These are phyloP conservation scores for Marisa cornuarietis DNA, from an alignment of 1,140 invertebrate genomes.

Conservation along the genomic window DNA sequence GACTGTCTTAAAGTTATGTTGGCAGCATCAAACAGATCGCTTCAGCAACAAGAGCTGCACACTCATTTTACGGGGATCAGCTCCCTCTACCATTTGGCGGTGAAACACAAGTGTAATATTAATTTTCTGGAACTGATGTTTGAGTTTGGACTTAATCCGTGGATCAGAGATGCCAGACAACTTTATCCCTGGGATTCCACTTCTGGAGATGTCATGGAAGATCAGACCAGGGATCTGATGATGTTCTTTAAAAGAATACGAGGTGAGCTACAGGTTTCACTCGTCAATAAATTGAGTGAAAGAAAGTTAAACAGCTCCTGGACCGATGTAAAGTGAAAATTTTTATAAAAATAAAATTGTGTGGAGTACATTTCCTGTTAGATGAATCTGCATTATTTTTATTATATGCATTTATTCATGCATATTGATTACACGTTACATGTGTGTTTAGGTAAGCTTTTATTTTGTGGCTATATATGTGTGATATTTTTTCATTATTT, in stretches of 20 bases:
- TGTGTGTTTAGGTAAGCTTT: no score
- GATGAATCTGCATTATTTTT: no score
- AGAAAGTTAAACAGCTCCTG: no score
- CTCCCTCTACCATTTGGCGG: conserved; percentile 25
- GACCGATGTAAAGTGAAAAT: no score
- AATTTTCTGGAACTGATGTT: conserved; percentile 24
- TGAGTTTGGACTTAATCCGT: conserved; percentile 28
- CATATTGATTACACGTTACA: no score
- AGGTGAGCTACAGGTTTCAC: conserved; percentile 1
- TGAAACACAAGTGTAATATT: conserved; percentile 17
- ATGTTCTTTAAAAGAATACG: neutral
- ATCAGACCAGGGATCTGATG: neutral
- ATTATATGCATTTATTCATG: no score
- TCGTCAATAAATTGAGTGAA: no score
- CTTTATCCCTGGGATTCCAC: conserved; percentile 20
- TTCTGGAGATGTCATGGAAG: neutral
- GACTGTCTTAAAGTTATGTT: conserved; percentile 28
- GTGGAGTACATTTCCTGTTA: no score
- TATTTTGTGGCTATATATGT: no score
- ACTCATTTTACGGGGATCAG: neutral
- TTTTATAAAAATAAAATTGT: no score
- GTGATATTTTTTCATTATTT: no score
- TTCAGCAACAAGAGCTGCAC: neutral
- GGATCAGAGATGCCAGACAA: conserved; percentile 10
- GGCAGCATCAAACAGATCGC: neutral